Evolutionary conservation across 2,113 vertebrate genomes (phyloP).

Genomic region (Semnornis frantzii): DNA sequence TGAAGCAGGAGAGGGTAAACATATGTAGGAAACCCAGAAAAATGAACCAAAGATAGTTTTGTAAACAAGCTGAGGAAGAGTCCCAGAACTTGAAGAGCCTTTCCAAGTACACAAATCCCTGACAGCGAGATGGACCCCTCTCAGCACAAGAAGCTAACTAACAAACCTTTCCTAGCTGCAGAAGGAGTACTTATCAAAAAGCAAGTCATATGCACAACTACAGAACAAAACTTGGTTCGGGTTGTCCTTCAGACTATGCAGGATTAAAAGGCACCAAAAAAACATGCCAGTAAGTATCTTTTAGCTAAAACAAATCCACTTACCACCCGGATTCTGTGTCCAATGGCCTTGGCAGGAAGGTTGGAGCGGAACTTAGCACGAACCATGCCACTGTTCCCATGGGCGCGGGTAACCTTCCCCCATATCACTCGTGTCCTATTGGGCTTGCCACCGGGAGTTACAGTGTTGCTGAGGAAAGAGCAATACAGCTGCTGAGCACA

Average conservation of each 20-base stretch:
- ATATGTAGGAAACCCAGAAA: accelerated
- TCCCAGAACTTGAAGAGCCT: background rate
- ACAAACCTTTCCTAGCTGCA: background rate
- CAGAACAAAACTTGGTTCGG: background rate
- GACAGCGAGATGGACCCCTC: background rate
- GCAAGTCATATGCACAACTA: background rate
- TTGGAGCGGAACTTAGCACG: slow-evolving; percentile 96
- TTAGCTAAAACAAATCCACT: slow-evolving; percentile 44
- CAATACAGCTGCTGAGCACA: background rate
- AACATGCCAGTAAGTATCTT: background rate
- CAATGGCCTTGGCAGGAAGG: slow-evolving; percentile 96
- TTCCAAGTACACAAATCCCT: background rate
- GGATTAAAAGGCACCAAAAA: background rate
- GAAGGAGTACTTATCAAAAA: background rate
- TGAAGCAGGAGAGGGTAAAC: background rate
- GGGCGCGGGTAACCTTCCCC: slow-evolving; percentile 95
- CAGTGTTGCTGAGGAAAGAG: slow-evolving; percentile 84
- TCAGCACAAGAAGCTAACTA: background rate
- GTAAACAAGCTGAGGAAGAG: background rate
- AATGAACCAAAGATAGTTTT: background rate
- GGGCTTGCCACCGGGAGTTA: slow-evolving; percentile 94
- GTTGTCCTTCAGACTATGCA: accelerated
- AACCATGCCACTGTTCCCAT: slow-evolving; percentile 98
- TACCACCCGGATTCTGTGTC: slow-evolving; percentile 96
- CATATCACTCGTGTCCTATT: slow-evolving; percentile 98